Conservation (phyloP, 92 coral and sea anemone genomes). For the Phymanthus crucifer region DNA sequence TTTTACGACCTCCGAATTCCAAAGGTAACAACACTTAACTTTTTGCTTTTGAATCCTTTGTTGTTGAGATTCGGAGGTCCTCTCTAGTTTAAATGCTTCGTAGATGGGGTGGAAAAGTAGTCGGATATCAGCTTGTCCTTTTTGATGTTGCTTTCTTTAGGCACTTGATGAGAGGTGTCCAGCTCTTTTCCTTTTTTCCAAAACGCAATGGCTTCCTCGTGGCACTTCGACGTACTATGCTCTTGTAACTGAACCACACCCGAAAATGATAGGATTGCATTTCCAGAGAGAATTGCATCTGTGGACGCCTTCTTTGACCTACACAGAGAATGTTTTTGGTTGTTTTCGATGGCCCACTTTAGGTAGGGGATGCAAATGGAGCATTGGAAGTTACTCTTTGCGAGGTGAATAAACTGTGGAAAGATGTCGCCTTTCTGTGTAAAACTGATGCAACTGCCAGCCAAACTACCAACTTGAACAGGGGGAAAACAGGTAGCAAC, state of each 20-base stretch:
- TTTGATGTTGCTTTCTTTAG: neutral
- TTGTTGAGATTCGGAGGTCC: constrained; percentile 29
- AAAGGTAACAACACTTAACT: constrained; percentile 10
- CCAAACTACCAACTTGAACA: neutral
- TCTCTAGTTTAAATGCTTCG: constrained; percentile 23
- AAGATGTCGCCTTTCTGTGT: constrained; percentile 13
- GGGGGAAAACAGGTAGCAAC: neutral
- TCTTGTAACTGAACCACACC: constrained; percentile 36
- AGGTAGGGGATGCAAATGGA: constrained; percentile 28
- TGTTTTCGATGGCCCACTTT: constrained; percentile 26
- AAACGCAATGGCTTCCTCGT: constrained; percentile 21
- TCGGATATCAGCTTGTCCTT: constrained; percentile 21
- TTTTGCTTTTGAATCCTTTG: constrained; percentile 2
- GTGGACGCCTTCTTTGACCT: constrained; percentile 28
- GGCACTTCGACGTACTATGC: constrained; percentile 40
- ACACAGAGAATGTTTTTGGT: constrained; percentile 20
- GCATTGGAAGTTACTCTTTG: constrained; percentile 31
- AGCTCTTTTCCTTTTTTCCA: constrained; percentile 24
- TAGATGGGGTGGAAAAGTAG: constrained; percentile 12
- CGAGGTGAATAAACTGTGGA: constrained; percentile 19
- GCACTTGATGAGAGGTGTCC: neutral
- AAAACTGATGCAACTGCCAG: constrained; percentile 1
- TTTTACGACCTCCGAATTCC: constrained; percentile 16
- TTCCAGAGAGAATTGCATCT: constrained; percentile 32
- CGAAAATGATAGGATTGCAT: constrained; percentile 27